These are phyloP conservation scores for Aculops lycopersici DNA, from an alignment of 1,140 invertebrate genomes.

Conservation along the genomic window DNA sequence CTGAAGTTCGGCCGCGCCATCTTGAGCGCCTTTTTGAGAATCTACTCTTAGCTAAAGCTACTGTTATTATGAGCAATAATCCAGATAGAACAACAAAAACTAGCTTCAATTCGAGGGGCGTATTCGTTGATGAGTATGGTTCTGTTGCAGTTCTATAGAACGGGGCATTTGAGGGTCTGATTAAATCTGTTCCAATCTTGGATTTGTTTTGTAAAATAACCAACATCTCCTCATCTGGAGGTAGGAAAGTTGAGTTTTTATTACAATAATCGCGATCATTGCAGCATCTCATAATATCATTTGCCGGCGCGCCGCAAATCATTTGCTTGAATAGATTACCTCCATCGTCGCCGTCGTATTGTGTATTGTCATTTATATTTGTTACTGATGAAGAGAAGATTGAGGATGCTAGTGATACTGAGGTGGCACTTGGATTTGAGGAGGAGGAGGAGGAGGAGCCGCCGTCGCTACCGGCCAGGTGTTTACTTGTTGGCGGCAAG, in stretches of 20 bases:
- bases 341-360: too few relatives aligned
- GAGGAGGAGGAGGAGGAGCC: neutral
- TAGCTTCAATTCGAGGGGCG: conserved; percentile 1
- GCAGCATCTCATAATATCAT: conserved; percentile 11
- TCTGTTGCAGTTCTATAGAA: conserved; percentile 2
- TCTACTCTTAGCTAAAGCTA: too few relatives aligned
- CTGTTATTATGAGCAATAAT: conserved; percentile 1
- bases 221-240: too few relatives aligned
- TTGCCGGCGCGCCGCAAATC: neutral
- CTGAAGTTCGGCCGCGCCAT: too few relatives aligned
- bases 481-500: neutral
- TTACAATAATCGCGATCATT: conserved; percentile 13
- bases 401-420: neutral
- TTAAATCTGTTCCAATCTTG: too few relatives aligned
- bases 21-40: too few relatives aligned
- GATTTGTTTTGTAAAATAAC: too few relatives aligned
- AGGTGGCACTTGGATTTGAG: neutral
- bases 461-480: neutral
- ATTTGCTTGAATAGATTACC: neutral
- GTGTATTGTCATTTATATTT: too few relatives aligned
- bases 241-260: conserved; percentile 8
- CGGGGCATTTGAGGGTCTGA: conserved; percentile 11
- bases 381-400: neutral
- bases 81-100: neutral
- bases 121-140: neutral